These are phyloP conservation scores for Caenorhabditis angaria DNA, from an alignment of 2,888 invertebrate species.

Conservation along the genomic window DNA sequence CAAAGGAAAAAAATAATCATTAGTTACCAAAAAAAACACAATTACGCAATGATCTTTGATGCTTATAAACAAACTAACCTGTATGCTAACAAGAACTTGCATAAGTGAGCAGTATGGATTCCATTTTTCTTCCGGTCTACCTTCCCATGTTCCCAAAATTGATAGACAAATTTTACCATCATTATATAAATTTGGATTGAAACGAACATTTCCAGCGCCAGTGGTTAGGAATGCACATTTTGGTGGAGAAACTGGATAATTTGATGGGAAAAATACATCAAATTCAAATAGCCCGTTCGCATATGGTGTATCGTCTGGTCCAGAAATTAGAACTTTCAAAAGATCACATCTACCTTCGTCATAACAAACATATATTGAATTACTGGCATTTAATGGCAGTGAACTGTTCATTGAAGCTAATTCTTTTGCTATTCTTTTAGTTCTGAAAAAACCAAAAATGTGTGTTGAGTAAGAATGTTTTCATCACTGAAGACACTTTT, in stretches of 20 bases:
- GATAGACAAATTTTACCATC: constrained; percentile 75
- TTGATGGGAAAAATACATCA: constrained; percentile 71
- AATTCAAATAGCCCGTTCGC: constrained; percentile 76
- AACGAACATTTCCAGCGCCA: constrained; percentile 77
- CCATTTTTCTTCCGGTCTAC: constrained; percentile 72
- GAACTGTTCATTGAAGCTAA: constrained; percentile 70
- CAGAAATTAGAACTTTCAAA: constrained; percentile 69
- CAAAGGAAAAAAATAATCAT: neutral
- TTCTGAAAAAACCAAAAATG: constrained; percentile 35
- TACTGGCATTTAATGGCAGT: constrained; percentile 65
- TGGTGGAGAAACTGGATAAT: constrained; percentile 77
- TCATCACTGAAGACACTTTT: too few species aligned
- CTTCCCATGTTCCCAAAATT: constrained; percentile 72
- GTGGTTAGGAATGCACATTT: constrained; percentile 78
- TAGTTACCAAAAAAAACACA: neutral
- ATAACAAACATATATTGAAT: constrained; percentile 71
- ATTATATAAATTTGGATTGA: constrained; percentile 79
- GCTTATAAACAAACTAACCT: constrained; percentile 45
- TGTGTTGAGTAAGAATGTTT: too few species aligned
- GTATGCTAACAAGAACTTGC: constrained; percentile 72
- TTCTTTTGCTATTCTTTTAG: constrained; percentile 60
- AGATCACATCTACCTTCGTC: constrained; percentile 71
- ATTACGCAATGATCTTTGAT: too few species aligned
- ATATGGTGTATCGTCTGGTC: constrained; percentile 78
- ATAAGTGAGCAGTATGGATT: constrained; percentile 70